Evolutionary conservation across 2,888 invertebrate species (phyloP).

Genomic region (Epistrophe eligans): DNA sequence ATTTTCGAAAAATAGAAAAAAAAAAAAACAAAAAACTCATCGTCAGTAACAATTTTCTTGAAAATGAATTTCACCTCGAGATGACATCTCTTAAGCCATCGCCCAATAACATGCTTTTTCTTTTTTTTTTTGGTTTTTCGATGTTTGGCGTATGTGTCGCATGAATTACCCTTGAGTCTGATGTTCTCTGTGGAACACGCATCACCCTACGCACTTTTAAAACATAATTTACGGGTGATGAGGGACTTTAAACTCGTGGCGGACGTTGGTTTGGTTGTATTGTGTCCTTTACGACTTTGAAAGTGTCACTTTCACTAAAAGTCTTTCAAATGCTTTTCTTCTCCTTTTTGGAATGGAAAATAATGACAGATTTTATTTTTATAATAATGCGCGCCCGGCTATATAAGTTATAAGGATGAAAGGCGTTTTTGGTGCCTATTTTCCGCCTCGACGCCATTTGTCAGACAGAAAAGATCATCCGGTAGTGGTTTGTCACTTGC

Average conservation of each 20-base stretch:
- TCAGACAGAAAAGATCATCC: conserved; percentile 54
- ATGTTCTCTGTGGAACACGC: conserved; percentile 11
- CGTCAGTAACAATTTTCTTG: conserved; percentile 69
- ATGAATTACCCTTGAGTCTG: conserved; percentile 71
- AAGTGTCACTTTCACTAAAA: conserved; percentile 73
- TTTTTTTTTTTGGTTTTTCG: conserved; percentile 26
- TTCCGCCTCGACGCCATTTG: conserved; percentile 71
- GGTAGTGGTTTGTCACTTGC: conserved; percentile 58
- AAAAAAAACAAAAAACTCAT: background rate
- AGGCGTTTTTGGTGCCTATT: conserved; percentile 60
- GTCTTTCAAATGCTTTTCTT: conserved; percentile 34
- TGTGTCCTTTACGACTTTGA: conserved; percentile 63
- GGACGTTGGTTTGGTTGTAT: background rate
- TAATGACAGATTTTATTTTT: conserved; percentile 66
- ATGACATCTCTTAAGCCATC: conserved; percentile 62
- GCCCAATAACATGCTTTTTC: conserved; percentile 30
- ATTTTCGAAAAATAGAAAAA: conserved; percentile 29
- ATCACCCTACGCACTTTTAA: conserved; percentile 44
- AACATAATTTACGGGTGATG: conserved; percentile 5
- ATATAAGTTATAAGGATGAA: conserved; percentile 43
- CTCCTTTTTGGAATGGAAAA: conserved; percentile 54
- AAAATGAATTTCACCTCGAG: conserved; percentile 70
- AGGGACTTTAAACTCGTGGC: conserved; percentile 14
- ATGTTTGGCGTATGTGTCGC: conserved; percentile 65
- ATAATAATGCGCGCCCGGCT: conserved; percentile 20